These are phyloP conservation scores for Zaprionus africanus DNA, from an alignment of 1,140 invertebrate species.

Conservation along the genomic window DNA sequence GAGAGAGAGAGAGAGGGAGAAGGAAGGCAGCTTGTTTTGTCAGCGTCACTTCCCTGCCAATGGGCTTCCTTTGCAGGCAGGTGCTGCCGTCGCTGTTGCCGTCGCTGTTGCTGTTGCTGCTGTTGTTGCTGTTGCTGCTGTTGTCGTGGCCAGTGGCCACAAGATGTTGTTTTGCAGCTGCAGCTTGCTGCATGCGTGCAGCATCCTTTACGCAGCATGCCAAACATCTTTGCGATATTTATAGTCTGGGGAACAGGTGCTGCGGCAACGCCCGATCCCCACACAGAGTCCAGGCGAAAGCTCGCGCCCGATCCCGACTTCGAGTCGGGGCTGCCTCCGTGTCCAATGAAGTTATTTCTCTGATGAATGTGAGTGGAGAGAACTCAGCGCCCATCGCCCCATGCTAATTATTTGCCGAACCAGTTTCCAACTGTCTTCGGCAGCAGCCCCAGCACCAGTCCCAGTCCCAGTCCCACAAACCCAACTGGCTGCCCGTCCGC, in stretches of 20 bases:
- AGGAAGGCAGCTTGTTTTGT: conserved; percentile 69
- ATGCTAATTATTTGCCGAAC: conserved; percentile 53
- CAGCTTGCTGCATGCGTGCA: conserved; percentile 57
- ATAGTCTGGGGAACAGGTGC: conserved; percentile 75
- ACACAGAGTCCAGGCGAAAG: background rate
- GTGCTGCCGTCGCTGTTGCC: conserved; percentile 37
- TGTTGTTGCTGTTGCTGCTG: conserved; percentile 31
- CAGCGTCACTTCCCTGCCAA: conserved; percentile 75
- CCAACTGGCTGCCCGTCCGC: background rate
- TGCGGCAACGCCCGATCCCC: conserved; percentile 60
- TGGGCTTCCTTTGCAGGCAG: conserved; percentile 72
- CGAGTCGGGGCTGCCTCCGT: background rate
- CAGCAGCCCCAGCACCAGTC: background rate
- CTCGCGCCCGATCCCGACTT: background rate
- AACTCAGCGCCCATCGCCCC: conserved; percentile 16
- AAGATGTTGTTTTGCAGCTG: conserved; percentile 62
- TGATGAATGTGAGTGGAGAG: conserved; percentile 54
- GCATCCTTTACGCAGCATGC: conserved; percentile 80
- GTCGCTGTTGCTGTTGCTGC: conserved; percentile 25
- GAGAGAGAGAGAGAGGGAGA: background rate
- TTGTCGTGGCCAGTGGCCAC: conserved; percentile 47
- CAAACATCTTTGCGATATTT: conserved; percentile 79
- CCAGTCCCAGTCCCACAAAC: background rate
- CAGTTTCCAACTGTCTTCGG: conserved; percentile 38
- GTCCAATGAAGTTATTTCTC: conserved; percentile 63